Base-by-base conservation (phyloP, 1,140 invertebrate genomes). In the Bombus affinis region DNA sequence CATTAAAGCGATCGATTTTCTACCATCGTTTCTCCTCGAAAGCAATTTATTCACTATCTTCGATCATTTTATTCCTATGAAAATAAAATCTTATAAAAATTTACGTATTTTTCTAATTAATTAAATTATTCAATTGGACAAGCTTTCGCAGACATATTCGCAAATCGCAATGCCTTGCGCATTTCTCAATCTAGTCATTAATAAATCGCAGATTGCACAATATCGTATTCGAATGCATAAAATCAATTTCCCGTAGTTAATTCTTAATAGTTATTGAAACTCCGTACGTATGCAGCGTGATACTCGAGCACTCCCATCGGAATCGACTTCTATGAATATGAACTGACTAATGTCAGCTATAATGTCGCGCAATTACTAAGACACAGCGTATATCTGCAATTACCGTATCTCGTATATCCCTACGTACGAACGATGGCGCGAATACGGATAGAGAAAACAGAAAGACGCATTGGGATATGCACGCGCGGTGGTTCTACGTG, bases 1-100 rank as follows among this genome's bases (percentile, higher is more conserved):
- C 89, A 90, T 92, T 91, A 91, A 88, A 85, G 59, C 65, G 87
- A 83, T 89, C 86, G 88, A 88, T 44, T 25, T n/a, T 18, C 73
- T 13, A 65, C 72, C 37, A 13, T 4, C 25, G 13, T 25, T 39
- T n/a, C 35, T 39, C 1, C 18, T 39, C 1, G 28, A 1, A n/a
- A 62, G 25, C 5, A 18, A 68, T n/a, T 66, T 53, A 25, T 32
- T 39, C 4, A 5, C 25, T 13, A 25, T 32, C 2, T 13, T 28
- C 15, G 13, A 59, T 22, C 28, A 15, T 44, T 32, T 25, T 35
- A 22, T 4, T 37, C 13, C 9, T n/a, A 47, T n/a, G 6, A 12
- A 15, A 66, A 66, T 35, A 32, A 66, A 3, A 53, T 53, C 47
- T 18, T 22, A 8, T 22, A 22, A 2, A 22, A 53, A 22, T 53